These are phyloP conservation scores for Ranitomeya imitator DNA, from an alignment of 2,113 vertebrate species.

Conservation along the genomic window DNA sequence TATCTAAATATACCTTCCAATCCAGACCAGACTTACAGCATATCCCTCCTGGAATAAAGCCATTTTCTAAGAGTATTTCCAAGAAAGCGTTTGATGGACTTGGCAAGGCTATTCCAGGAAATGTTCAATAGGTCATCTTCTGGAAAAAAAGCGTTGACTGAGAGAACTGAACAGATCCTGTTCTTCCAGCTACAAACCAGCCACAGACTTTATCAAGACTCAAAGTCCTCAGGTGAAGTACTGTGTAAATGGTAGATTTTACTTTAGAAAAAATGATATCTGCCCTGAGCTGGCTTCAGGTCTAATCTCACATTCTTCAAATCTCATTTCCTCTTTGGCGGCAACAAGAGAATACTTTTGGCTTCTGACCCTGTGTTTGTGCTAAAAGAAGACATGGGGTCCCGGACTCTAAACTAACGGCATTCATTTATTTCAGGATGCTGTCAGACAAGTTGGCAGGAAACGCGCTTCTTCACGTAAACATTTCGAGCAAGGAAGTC, in stretches of 20 bases:
- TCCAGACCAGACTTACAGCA: conserved; percentile 78
- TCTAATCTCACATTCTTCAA: conserved; percentile 36
- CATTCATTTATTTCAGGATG: background rate
- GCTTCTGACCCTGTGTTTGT: conserved; percentile 57
- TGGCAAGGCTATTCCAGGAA: conserved; percentile 82
- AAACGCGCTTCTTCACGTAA: conserved; percentile 51
- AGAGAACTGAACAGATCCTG: conserved; percentile 69
- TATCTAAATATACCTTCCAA: conserved; percentile 53
- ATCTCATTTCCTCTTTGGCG: conserved; percentile 58
- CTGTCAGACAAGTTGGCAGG: background rate
- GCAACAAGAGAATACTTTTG: background rate
- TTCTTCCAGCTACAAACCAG: conserved; percentile 39
- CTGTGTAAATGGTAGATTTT: background rate
- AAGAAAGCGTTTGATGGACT: conserved; percentile 84
- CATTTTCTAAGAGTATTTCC: conserved; percentile 80
- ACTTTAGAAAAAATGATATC: conserved; percentile 46
- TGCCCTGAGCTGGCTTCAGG: background rate
- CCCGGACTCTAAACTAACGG: conserved; percentile 56
- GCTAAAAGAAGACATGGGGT: conserved; percentile 56
- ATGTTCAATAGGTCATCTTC: conserved; percentile 85
- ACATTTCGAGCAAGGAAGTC: background rate
- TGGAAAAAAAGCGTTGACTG: conserved; percentile 73
- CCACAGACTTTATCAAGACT: conserved; percentile 47
- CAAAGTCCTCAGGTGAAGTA: conserved; percentile 46
- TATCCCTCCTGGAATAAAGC: conserved; percentile 73